phyloP scores from a whole-genome alignment of 2,797 vertebrate species.

The Urosaurus nigricauda region DNA sequence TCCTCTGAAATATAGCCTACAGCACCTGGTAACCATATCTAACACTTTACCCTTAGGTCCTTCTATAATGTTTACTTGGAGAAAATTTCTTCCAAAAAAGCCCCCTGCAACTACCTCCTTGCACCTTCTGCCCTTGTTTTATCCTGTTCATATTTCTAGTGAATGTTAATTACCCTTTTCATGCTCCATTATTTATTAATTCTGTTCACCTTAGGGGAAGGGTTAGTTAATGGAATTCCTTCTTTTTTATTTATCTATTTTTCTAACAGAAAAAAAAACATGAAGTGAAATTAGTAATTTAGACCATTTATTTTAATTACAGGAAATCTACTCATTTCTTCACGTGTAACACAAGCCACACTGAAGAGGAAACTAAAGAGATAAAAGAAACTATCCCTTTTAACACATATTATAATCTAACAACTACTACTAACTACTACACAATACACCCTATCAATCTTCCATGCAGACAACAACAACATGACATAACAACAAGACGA shows the following conservation, averaged over 20 bases:
- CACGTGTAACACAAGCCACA: background rate
- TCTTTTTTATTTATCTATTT: background rate
- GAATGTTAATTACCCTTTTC: background rate
- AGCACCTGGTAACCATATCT: too few species aligned
- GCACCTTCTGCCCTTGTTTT: background rate
- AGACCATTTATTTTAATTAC: background rate
- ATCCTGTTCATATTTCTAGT: background rate
- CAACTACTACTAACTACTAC: too few species aligned
- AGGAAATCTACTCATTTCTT: background rate
- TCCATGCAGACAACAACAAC: too few species aligned
- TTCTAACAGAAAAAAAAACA: background rate
- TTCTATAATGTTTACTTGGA: background rate
- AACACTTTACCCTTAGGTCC: background rate
- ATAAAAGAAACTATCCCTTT: background rate
- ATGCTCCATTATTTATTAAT: too few species aligned
- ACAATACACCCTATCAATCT: too few species aligned
- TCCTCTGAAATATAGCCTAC: too few species aligned
- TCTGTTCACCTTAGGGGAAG: background rate
- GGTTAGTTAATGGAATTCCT: background rate
- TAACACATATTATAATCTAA: too few species aligned
- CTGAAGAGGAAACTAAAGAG: background rate
- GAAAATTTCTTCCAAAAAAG: background rate
- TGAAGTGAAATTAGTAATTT: background rate
- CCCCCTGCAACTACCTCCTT: background rate
- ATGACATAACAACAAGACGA: too few species aligned